Conservation (phyloP, 2,888 invertebrate genomes). For the Lottia scabra region DNA sequence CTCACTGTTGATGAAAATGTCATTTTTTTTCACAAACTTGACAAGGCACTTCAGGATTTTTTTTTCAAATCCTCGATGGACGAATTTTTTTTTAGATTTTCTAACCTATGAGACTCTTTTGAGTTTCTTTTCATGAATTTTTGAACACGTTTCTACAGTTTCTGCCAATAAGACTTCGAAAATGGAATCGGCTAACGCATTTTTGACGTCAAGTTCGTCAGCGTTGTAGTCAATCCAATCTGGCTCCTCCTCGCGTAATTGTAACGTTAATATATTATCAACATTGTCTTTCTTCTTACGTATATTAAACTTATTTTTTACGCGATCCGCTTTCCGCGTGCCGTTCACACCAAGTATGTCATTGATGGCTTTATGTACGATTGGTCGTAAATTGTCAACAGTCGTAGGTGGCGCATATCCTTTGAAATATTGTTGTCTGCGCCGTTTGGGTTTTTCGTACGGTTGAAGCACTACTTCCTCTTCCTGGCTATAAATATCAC, state of each 20-base stretch:
- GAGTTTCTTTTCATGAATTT: constrained; percentile 42
- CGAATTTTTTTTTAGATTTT: too few species aligned
- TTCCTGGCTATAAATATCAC: constrained; percentile 63
- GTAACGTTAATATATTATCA: constrained; percentile 79
- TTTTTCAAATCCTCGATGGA: too few species aligned
- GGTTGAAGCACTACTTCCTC: constrained; percentile 68
- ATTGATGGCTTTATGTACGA: constrained; percentile 56
- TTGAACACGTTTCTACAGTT: constrained; percentile 66
- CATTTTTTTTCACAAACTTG: too few species aligned
- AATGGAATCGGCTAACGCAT: constrained; percentile 73
- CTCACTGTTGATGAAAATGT: too few species aligned
- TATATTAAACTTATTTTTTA: constrained; percentile 54
- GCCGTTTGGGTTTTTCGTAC: constrained; percentile 72
- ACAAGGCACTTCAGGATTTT: too few species aligned
- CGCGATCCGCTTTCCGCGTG: constrained; percentile 38
- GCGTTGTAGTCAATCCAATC: constrained; percentile 81
- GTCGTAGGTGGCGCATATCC: constrained; percentile 56
- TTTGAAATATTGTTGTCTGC: constrained; percentile 53
- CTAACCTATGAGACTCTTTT: too few species aligned
- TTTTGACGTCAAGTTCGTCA: constrained; percentile 79
- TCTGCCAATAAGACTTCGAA: constrained; percentile 73
- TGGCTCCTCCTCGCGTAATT: constrained; percentile 79
- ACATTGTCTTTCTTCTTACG: constrained; percentile 75
- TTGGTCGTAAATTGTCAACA: constrained; percentile 52
- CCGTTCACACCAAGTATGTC: constrained; percentile 56